Percentiles rank a stretch among this genome's conserved stretches.
phyloP scores from a whole-genome alignment of 2,113 vertebrate species.

The Ceyx cyanopectus region DNA sequence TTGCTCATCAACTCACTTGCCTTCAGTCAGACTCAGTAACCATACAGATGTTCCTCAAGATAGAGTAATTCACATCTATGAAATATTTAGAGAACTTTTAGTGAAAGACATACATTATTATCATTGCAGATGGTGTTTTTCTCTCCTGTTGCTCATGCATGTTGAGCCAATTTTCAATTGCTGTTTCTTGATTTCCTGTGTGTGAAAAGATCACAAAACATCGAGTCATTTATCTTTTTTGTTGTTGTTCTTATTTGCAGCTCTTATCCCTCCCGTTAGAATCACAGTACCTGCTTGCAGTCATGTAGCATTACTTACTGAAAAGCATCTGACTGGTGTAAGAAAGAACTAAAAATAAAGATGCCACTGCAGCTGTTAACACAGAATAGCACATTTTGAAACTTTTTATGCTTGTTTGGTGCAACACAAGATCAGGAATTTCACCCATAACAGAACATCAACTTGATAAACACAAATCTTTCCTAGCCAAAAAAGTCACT shows the following conservation, averaged over 20 bases:
- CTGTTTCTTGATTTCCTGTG: not conserved
- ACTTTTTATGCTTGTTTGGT: not conserved
- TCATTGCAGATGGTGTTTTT: not conserved
- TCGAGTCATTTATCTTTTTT: not conserved
- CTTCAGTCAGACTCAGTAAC: not conserved
- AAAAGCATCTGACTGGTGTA: not conserved
- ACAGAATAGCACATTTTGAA: not conserved
- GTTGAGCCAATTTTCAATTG: not conserved
- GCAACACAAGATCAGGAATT: not conserved
- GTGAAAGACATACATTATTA: not conserved
- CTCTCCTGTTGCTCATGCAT: not conserved
- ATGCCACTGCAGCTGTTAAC: not conserved
- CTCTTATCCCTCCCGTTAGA: not conserved
- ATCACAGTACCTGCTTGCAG: not conserved
- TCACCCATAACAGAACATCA: not conserved
- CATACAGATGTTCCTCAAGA: not conserved
- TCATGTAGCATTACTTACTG: not conserved
- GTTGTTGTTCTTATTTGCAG: not conserved
- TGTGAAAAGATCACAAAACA: not conserved
- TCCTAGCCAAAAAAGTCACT: not conserved
- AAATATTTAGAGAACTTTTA: not conserved
- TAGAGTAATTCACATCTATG: not conserved
- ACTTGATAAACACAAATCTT: not conserved
- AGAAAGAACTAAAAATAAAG: slow-evolving; percentile 2
- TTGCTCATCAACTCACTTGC: not conserved